Percentiles rank a stretch among this genome's conserved stretches.
These are phyloP conservation scores for Caenorhabditis plicata DNA, from an alignment of 2,888 invertebrate genomes.

Conservation along the genomic window DNA sequence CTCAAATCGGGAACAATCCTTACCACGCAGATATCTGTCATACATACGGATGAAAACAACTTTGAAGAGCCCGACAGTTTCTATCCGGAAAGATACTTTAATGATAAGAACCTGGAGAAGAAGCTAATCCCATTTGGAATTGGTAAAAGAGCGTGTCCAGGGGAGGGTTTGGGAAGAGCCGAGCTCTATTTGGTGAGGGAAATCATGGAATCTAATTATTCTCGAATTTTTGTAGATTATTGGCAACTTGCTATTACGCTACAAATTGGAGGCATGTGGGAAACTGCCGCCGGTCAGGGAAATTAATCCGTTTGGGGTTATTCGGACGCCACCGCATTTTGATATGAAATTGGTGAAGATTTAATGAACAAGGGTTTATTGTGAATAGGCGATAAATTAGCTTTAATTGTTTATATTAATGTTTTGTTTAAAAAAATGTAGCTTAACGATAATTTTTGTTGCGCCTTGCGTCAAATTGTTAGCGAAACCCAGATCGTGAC, in stretches of 20 bases:
- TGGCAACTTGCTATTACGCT: slow-evolving; percentile 32
- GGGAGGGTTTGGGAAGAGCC: slow-evolving; percentile 43
- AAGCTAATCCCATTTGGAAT: slow-evolving; percentile 39
- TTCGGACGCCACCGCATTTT: slow-evolving; percentile 25
- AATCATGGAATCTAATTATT: no score
- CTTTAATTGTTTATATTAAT: no score
- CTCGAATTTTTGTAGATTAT: slow-evolving; percentile 41
- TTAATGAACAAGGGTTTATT: no score
- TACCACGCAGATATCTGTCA: slow-evolving; percentile 27
- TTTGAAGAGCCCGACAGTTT: slow-evolving; percentile 29
- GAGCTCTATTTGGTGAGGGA: slow-evolving; percentile 35
- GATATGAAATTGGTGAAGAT: slow-evolving; percentile 2
- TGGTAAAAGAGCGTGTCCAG: slow-evolving; percentile 40
- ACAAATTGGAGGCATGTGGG: slow-evolving; percentile 20
- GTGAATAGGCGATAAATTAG: no score
- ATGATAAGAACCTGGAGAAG: slow-evolving; percentile 20
- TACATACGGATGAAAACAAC: slow-evolving; percentile 26
- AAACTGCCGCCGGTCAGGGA: slow-evolving; percentile 13
- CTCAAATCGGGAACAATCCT: slow-evolving; percentile 20
- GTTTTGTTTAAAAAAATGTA: no score
- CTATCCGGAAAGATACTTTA: slow-evolving; percentile 32
- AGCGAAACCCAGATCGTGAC: no score
- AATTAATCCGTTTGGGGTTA: slow-evolving; percentile 11
- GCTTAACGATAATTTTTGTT: no score
- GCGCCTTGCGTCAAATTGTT: no score